phyloP scores from a whole-genome alignment of 2,113 vertebrate species.

The Pteronura brasiliensis region DNA sequence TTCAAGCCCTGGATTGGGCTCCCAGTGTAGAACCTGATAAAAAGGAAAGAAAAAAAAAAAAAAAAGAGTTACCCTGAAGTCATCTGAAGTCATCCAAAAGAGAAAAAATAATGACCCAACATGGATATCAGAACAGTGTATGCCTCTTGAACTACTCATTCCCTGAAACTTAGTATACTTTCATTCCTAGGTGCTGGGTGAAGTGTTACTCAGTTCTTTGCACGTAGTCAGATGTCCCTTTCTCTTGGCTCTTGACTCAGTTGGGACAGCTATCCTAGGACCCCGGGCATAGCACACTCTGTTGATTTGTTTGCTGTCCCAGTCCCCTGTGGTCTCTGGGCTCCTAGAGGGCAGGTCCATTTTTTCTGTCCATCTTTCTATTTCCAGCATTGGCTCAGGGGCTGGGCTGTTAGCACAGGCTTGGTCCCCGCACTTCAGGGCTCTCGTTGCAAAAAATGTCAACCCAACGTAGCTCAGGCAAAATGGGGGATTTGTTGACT shows the following conservation, averaged over 20 bases:
- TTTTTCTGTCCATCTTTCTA: not conserved
- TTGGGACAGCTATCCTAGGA: not conserved
- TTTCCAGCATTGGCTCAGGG: not conserved
- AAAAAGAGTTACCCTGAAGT: not conserved
- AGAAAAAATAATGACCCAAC: not conserved
- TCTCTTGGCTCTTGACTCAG: not conserved
- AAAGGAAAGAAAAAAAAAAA: not conserved
- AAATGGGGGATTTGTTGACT: not conserved
- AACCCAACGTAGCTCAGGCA: not conserved
- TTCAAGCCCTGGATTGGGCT: not conserved
- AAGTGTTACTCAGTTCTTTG: not conserved
- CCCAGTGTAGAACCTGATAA: not conserved
- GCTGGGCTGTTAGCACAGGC: not conserved
- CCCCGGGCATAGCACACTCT: fast-evolving
- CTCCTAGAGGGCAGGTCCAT: not conserved
- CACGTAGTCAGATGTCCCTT: too few relatives aligned
- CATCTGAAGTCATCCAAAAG: not conserved
- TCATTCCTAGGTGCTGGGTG: not conserved
- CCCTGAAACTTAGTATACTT: not conserved
- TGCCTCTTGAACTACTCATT: not conserved
- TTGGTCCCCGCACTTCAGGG: not conserved
- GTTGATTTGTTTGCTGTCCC: not conserved
- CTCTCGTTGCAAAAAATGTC: not conserved
- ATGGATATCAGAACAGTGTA: not conserved
- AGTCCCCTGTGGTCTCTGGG: not conserved